Evolutionary conservation across 2,113 vertebrate species (phyloP).

Genomic region (Theropithecus gelada): DNA sequence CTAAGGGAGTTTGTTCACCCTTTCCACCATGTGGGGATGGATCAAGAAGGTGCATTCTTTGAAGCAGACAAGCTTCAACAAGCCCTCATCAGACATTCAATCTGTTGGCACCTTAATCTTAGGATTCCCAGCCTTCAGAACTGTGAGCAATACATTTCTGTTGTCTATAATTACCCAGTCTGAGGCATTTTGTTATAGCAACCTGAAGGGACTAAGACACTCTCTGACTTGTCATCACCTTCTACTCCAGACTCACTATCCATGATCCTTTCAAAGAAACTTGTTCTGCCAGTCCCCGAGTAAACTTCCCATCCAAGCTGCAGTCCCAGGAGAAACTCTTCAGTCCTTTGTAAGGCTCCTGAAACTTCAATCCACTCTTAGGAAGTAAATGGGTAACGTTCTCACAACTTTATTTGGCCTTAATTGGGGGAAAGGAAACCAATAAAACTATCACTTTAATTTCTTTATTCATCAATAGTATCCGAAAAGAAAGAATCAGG

Average conservation of each 20-base stretch:
- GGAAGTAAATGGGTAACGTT: neutral
- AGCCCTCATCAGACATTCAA: neutral
- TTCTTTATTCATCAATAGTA: slow-evolving; percentile 87
- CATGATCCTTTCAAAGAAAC: neutral
- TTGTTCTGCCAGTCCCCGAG: neutral
- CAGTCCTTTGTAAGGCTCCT: neutral
- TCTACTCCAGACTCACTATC: neutral
- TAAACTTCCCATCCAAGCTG: neutral
- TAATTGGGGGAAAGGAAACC: slow-evolving; percentile 17
- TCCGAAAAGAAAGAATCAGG: slow-evolving; percentile 72
- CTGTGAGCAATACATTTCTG: neutral
- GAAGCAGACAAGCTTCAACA: neutral
- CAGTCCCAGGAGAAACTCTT: neutral
- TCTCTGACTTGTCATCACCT: neutral
- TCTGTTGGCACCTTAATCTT: neutral
- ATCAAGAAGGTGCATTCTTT: neutral
- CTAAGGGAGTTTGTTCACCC: neutral
- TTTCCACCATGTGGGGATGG: neutral
- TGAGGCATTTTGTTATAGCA: neutral
- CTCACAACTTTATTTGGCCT: slow-evolving; percentile 12
- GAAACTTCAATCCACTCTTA: slow-evolving; percentile 2
- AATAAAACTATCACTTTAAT: slow-evolving; percentile 67
- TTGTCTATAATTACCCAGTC: neutral
- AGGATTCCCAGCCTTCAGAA: neutral
- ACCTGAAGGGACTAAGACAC: neutral